Percentiles rank a stretch among this genome's conserved stretches.
These are phyloP conservation scores for Lypha dubia DNA, from an alignment of 2,888 invertebrate genomes.

Conservation along the genomic window DNA sequence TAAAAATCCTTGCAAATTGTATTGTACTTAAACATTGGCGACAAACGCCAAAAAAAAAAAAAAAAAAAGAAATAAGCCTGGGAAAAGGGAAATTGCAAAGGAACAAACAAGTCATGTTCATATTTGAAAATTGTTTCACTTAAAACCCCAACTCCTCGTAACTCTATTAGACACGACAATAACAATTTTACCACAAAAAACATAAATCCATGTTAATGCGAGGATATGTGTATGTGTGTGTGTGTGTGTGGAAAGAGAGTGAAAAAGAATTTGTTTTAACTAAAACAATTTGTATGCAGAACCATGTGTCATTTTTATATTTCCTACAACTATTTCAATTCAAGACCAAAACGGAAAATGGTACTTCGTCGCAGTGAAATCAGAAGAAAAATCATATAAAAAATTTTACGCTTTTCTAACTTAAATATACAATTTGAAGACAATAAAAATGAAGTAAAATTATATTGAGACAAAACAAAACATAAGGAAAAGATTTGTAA, in stretches of 20 bases:
- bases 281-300: slow-evolving; percentile 72
- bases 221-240: too few species aligned
- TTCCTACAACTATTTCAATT: slow-evolving; percentile 71
- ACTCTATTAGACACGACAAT: slow-evolving; percentile 33
- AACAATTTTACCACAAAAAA: slow-evolving; percentile 61
- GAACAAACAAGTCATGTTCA: slow-evolving; percentile 63
- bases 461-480: slow-evolving; percentile 48
- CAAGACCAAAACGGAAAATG: slow-evolving; percentile 55
- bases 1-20: slow-evolving; percentile 60
- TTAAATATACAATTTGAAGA: slow-evolving; percentile 47
- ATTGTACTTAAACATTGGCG: slow-evolving; percentile 67
- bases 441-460: slow-evolving; percentile 56
- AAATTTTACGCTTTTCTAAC: slow-evolving; percentile 60
- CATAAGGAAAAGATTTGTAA: slow-evolving; percentile 36
- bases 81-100: slow-evolving; percentile 18
- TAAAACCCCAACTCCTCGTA: slow-evolving; percentile 53
- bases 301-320: slow-evolving; percentile 74
- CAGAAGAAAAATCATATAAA: slow-evolving; percentile 16
- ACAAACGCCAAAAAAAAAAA: slow-evolving; percentile 27
- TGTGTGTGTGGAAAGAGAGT: too few species aligned
- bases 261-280: slow-evolving; percentile 22
- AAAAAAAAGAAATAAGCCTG: background rate
- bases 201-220: slow-evolving; percentile 7
- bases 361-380: slow-evolving; percentile 33
- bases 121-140: slow-evolving; percentile 70